phyloP scores from a whole-genome alignment of 2,113 vertebrate species.

The Cryptotis parvus region DNA sequence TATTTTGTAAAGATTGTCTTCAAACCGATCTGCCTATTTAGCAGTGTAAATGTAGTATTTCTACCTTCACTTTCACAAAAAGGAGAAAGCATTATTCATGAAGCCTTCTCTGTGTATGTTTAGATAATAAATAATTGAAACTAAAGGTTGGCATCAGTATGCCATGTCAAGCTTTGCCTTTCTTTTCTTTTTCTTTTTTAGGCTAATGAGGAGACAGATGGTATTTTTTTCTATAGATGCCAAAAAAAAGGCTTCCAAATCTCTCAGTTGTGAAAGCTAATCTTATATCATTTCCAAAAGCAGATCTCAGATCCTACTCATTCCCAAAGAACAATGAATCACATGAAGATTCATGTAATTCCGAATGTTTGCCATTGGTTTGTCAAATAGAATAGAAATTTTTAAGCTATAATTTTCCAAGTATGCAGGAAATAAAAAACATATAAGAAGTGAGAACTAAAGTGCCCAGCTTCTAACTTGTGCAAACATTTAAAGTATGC shows the following conservation, averaged over 20 bases:
- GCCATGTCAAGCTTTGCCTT: constrained; percentile 37
- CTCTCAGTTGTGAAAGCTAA: constrained; percentile 50
- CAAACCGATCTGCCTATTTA: not conserved
- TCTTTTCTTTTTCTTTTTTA: constrained; percentile 33
- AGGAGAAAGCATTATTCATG: constrained; percentile 57
- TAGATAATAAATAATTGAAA: constrained; percentile 80
- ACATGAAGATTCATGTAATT: not conserved
- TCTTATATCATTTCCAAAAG: constrained; percentile 44
- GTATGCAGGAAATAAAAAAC: not conserved
- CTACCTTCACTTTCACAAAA: constrained; percentile 59
- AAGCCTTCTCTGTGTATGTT: constrained; percentile 38
- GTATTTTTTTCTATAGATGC: constrained; percentile 66
- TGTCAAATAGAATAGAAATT: not conserved
- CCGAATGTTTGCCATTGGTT: not conserved
- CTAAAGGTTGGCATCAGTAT: constrained; percentile 69
- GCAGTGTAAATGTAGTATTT: not conserved
- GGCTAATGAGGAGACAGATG: constrained; percentile 75
- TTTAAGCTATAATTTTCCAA: constrained; percentile 7
- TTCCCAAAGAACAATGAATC: not conserved
- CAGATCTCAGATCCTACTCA: not conserved
- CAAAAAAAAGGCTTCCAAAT: constrained; percentile 46
- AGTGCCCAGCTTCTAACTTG: not conserved
- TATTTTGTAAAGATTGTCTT: not conserved
- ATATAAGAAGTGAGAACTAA: not conserved
- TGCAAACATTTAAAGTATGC: not conserved